phyloP scores from a whole-genome alignment of 2,888 invertebrate genomes.

The Apotomis betuletana region DNA sequence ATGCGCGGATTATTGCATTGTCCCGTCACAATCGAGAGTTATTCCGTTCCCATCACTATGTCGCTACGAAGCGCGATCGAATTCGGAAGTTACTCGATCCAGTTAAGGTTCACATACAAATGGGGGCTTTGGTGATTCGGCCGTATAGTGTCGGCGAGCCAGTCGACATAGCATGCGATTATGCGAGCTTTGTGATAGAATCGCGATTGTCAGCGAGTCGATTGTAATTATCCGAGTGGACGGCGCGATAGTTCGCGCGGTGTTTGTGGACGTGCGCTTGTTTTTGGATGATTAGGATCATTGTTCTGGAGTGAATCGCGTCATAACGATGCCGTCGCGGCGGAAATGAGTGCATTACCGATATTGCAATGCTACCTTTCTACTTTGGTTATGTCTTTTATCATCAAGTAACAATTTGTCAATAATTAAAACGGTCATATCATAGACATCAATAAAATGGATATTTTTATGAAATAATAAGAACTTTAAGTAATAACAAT shows the following conservation, averaged over 20 bases:
- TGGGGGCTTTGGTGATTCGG: slow-evolving; percentile 52
- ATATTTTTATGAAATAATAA: too few relatives aligned
- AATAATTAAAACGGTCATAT: too few relatives aligned
- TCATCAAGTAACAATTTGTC: too few relatives aligned
- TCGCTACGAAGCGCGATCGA: slow-evolving; percentile 32
- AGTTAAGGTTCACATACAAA: slow-evolving; percentile 49
- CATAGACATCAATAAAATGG: too few relatives aligned
- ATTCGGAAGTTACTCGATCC: slow-evolving; percentile 34
- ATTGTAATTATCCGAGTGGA: slow-evolving; percentile 80
- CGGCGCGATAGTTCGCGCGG: slow-evolving; percentile 61
- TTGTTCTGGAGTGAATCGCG: slow-evolving; percentile 34
- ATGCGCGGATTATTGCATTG: slow-evolving; percentile 84
- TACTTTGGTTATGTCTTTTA: too few relatives aligned
- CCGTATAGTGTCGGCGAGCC: slow-evolving; percentile 57
- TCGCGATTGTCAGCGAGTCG: slow-evolving; percentile 83
- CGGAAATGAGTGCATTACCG: slow-evolving; percentile 6
- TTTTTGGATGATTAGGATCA: slow-evolving; percentile 41
- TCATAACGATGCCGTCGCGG: slow-evolving; percentile 33
- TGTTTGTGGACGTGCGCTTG: slow-evolving; percentile 58
- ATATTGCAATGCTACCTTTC: not conserved
- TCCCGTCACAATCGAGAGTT: slow-evolving; percentile 78
- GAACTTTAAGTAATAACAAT: too few relatives aligned
- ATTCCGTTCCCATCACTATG: slow-evolving; percentile 66
- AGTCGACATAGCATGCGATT: slow-evolving; percentile 77
- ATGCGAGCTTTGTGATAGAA: slow-evolving; percentile 81